A percentile compares a stretch with the other conserved stretches of the same genome.
Evolutionary conservation across 2,113 vertebrate genomes (phyloP).

Genomic region (Acrocephalus arundinaceus): DNA sequence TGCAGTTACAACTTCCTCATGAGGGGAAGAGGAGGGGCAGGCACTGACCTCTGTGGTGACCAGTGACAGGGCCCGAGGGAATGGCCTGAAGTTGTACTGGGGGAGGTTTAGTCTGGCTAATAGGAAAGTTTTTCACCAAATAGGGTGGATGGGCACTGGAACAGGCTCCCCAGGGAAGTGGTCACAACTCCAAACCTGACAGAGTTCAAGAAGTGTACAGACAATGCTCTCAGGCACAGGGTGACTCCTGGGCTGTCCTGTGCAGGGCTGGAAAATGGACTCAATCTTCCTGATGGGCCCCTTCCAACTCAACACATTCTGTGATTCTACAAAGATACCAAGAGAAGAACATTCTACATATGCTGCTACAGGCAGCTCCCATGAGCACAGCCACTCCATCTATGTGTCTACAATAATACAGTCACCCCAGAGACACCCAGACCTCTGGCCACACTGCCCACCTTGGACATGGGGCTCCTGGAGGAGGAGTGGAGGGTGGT

Average conservation of each 20-base stretch:
- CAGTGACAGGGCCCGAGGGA: rapidly evolving
- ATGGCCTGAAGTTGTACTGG: background rate
- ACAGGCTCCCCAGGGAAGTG: background rate
- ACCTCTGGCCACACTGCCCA: background rate
- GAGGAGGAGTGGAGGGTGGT: background rate
- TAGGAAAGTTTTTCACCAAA: background rate
- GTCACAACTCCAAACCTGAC: background rate
- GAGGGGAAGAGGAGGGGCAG: background rate
- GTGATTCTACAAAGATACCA: background rate
- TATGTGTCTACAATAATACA: background rate
- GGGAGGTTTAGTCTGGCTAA: background rate
- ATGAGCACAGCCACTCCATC: background rate
- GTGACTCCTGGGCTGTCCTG: background rate
- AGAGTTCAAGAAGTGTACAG: background rate
- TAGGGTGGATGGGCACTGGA: background rate
- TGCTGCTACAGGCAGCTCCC: background rate
- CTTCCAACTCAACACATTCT: background rate
- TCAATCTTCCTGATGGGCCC: background rate
- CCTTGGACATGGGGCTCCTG: background rate
- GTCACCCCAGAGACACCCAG: background rate
- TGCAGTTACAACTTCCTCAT: background rate
- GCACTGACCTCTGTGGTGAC: background rate
- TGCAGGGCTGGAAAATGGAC: background rate
- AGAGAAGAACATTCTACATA: background rate
- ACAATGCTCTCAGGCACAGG: background rate